Base-by-base conservation (phyloP, 2,888 invertebrate species). In the Acanthococcus lagerstroemiae region DNA sequence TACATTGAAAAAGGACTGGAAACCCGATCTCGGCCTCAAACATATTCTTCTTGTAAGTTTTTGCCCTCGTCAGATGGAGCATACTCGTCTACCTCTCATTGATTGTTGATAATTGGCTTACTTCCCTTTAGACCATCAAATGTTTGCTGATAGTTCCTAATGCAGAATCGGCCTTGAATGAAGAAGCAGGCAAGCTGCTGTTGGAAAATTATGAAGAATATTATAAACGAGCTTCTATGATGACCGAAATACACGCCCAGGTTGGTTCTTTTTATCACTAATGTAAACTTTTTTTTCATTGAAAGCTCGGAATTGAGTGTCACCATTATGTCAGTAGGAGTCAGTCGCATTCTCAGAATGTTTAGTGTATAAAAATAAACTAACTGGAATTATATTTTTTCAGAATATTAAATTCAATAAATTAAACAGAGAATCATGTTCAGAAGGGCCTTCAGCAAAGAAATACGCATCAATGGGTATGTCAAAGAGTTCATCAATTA, bases 111-210 rank as follows among this genome's bases (percentile, higher is more conserved):
- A 3, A 4, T 1, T 52, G 48, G 19, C 21, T 45, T 27, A n/a
- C 63, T 57, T n/a, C 5, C 55, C 67, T 69, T 5, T 75, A 87
- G 87, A 90, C 95, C 69, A 85, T 96, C 69, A 91, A 91, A 80
- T 95, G 95, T 81, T 83, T 96, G 76, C 83, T 96, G 71, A 95
- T 96, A 78, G 93, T 93, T 76, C 95, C 95, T 75, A 96, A 96
- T 82, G 87, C 95, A 5, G 95, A 96, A 79, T 95, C 95, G 67
- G 95, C 95, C 72, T 83, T 96, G 72, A 96, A 96, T 77, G 95
- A 95, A 76, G 95, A 95, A 78, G 95, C 95, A 66, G 95, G 95
- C 19, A 93, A 92, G 78, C 80, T 96, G 76, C 80, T 96, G 71
- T 81, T 93, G 72, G 94, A 94, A 79, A 87, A 87, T 74, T 96